Evolutionary conservation across 2,113 vertebrate genomes (phyloP), one percentile per base, ranked within the genome.

Genomic region (Crotalus helleri): DNA sequence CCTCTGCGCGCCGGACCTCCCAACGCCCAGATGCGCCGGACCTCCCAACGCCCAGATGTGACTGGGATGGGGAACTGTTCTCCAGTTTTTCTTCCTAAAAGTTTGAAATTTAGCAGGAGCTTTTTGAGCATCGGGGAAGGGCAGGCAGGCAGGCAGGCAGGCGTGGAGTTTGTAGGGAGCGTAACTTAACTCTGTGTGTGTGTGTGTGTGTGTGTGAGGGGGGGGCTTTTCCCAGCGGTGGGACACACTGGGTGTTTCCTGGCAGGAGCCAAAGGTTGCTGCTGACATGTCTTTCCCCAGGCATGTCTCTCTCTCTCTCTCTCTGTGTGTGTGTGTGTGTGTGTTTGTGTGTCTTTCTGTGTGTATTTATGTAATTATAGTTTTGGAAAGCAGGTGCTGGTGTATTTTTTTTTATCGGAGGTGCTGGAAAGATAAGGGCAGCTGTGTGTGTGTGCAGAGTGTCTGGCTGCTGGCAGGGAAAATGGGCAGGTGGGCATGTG

Each of bases 381-480:
- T 1, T 61, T 57, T 90, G 94, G 57, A 92, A 94, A 92, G 95
- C 95, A 96, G 96, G 94, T 96, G 96, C 57, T 96, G 96, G 85
- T 92, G 93, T n/a, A 3, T 64, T 2, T 11, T 10, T n/a, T 94
- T 86, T 46, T 23, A 15, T 6, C 10, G 92, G n/a, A 51, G 92
- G 93, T 53, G 59, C 3, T 54, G 92, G 12, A 3, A 64, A 93
- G 92, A 90, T 92, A 51, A 92, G 91, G 87, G 92, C 6, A 51
- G 26, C n/a, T 29, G 88, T 13, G 61, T 85, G 91, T 85, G 91
- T 87, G 33, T 58, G 4, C 61, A 8, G 1, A 64, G 11, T 54
- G 93, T 2, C 53, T 46, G 57, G 29, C 54, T 94, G 91, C 92
- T 1, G 24, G 89, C 33, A 15, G 74, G 57, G 93, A 55, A 86